Percentiles rank a stretch among this genome's conserved stretches.
phyloP scores from a whole-genome alignment of 2,113 vertebrate species.

The Spheniscus mendiculus region DNA sequence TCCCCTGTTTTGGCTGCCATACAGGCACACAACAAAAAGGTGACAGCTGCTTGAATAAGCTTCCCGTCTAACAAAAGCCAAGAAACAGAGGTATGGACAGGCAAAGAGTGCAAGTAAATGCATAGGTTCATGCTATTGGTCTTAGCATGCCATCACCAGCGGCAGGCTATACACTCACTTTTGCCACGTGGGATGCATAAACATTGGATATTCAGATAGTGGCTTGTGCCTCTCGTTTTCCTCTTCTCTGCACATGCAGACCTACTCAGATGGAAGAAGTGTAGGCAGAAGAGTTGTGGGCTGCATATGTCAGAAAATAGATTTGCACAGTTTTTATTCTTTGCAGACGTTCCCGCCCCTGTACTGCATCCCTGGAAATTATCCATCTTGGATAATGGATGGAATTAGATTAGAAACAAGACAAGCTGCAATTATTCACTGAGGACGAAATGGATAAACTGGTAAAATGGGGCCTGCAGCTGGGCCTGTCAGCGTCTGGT shows the following conservation, averaged over 20 bases:
- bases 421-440: constrained; percentile 33
- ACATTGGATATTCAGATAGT: background rate
- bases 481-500: constrained; percentile 20
- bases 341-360: background rate
- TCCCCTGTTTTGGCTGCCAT: background rate
- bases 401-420: constrained; percentile 59
- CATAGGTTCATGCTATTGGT: background rate
- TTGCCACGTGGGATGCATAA: background rate
- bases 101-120: background rate
- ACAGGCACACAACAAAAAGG: background rate
- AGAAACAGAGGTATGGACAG: background rate
- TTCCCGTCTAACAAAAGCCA: background rate
- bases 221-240: background rate
- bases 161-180: background rate
- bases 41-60: background rate
- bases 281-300: background rate
- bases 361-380: constrained; percentile 27
- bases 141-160: background rate
- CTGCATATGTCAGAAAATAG: background rate
- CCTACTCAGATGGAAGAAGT: background rate
- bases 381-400: constrained; percentile 45
- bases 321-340: constrained; percentile 11
- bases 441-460: constrained; percentile 19
- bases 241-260: background rate
- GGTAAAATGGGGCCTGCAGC: constrained; percentile 3